Percentiles rank a stretch among this genome's conserved stretches.
Evolutionary conservation across 1,140 invertebrate genomes (phyloP).

Genomic region (Anastatus disparis): DNA sequence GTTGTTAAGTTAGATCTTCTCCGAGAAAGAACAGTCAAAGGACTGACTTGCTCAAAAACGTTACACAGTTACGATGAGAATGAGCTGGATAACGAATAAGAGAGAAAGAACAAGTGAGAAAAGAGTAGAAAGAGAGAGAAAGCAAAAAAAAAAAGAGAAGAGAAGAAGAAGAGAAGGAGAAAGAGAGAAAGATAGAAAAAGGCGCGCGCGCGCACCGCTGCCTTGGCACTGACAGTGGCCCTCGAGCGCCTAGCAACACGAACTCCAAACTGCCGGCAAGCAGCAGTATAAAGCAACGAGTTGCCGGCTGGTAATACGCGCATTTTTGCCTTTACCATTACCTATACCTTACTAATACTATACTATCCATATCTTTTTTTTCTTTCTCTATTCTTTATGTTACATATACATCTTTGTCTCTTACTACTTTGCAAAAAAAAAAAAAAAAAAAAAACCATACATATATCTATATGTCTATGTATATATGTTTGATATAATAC

Average conservation of each 20-base stretch:
- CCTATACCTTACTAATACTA: too few relatives aligned
- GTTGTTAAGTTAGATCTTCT: too few relatives aligned
- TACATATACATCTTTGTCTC: too few relatives aligned
- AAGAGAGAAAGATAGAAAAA: conserved; percentile 12
- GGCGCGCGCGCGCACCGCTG: conserved; percentile 40
- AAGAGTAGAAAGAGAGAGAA: conserved; percentile 5
- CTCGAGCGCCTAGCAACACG: conserved; percentile 57
- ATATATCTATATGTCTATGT: too few relatives aligned
- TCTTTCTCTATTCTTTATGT: too few relatives aligned
- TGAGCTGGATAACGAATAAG: background rate
- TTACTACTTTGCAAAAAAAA: too few relatives aligned
- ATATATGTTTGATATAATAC: too few relatives aligned
- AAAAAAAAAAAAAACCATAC: too few relatives aligned
- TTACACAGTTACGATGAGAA: background rate
- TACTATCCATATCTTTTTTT: too few relatives aligned
- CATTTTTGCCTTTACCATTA: background rate
- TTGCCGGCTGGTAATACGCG: background rate
- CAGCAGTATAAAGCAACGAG: too few relatives aligned
- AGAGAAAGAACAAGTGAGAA: conserved; percentile 2
- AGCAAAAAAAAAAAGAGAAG: background rate
- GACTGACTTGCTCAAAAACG: background rate
- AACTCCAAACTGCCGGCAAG: conserved; percentile 37
- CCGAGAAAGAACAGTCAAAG: background rate
- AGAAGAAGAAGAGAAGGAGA: background rate
- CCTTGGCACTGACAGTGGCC: conserved; percentile 58